phyloP scores from a whole-genome alignment of 2,797 vertebrate genomes.

The Gymnoscopelus microlampas region DNA sequence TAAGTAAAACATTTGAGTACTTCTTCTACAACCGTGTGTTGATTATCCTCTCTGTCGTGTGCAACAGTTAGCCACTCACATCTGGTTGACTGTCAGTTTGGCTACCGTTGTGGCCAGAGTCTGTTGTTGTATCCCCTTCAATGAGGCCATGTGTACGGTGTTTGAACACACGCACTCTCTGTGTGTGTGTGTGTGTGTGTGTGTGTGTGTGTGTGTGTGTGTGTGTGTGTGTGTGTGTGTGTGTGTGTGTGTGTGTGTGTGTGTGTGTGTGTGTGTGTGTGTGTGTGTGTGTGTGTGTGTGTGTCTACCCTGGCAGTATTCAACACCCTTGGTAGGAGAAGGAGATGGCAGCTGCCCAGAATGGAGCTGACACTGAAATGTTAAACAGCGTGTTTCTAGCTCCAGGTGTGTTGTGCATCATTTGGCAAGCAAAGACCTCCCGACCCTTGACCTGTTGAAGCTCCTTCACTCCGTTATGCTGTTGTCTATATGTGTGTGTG shows the following conservation, averaged over 20 bases:
- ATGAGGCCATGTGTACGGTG: slow-evolving; percentile 32
- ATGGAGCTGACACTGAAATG: slow-evolving; percentile 1
- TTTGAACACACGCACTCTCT: slow-evolving; percentile 44
- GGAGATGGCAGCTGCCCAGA: slow-evolving; percentile 33
- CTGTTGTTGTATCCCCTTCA: slow-evolving; percentile 28
- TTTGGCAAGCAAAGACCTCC: too few relatives aligned
- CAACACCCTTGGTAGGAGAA: slow-evolving; percentile 1
- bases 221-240: background rate
- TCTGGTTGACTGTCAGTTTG: slow-evolving; percentile 43
- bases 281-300: background rate
- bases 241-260: background rate
- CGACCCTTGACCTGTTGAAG: background rate
- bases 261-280: background rate
- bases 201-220: background rate
- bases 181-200: background rate
- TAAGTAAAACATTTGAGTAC: too few relatives aligned
- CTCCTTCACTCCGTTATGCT: background rate
- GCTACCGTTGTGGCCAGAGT: slow-evolving; percentile 30
- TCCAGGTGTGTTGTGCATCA: too few relatives aligned
- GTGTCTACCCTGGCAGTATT: background rate
- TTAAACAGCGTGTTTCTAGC: too few relatives aligned
- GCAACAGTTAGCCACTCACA: slow-evolving; percentile 31
- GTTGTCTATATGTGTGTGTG: too few relatives aligned
- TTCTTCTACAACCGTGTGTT: too few relatives aligned
- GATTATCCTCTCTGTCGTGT: slow-evolving; percentile 15